Evolutionary conservation across 2,113 vertebrate genomes (phyloP), one percentile per base, ranked within the genome.

Genomic region (Periophthalmodon schlosseri): DNA sequence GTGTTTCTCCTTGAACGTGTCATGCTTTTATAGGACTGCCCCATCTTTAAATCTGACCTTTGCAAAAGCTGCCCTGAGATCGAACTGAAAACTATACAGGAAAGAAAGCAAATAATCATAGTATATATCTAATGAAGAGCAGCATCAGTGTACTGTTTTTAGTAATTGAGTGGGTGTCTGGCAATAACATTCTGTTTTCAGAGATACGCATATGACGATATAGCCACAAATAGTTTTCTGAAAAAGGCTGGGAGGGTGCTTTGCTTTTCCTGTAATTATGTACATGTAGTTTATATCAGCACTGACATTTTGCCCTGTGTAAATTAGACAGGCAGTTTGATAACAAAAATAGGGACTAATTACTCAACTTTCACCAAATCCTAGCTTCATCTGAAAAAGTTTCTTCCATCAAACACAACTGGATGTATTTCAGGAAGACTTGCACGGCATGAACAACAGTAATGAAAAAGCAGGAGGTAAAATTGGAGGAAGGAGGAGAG

Each of bases 1-100:
- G 91, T 93, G 94, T 94, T 93, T 94, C 94, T 94, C 94, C 94
- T 94, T 95, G 94, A 94, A 94, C 92, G 91, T 93, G 91, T 91
- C 93, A 93, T 85, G 91, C 91, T 93, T 94, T 95, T 94, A 94
- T 94, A 91, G 90, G 86, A 87, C 88, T 92, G 91, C 89, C 90
- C 91, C 92, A 92, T 94, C 93, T 94, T 94, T 94, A 95, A 94
- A 94, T 87, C 86, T 94, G 93, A 94, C 92, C 93, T 94, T 94
- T 93, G 90, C 82, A 84, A 60, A 84, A 72, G 76, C 73, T 68
- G 78, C 79, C 88, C 75, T 71, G 75, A 82, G 91, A 84, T 86
- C 79, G 78, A 90, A 92, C 82, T 28, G 72, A 81, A 84, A 87
- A 85, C 88, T 85, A 89, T 76, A 80, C 81, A 84, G 63, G 74